Conservation (phyloP, 1,140 invertebrate genomes). For the Apis florea region DNA sequence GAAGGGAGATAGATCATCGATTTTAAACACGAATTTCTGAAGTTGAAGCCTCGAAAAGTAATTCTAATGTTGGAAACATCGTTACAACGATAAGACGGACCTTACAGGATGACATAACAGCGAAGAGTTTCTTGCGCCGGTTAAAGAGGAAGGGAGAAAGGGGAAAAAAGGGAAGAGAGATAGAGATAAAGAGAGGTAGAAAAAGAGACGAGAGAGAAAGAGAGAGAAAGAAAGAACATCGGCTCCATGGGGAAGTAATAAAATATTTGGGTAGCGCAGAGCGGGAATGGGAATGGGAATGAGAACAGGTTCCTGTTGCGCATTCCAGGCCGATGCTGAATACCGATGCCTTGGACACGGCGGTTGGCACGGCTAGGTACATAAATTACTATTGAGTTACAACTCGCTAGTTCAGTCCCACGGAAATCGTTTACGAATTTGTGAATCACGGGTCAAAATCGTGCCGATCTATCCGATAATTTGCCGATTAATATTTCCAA, state of each 20-base stretch:
- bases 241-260: slow-evolving; percentile 67
- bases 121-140: slow-evolving; percentile 43
- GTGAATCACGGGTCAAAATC: slow-evolving; percentile 54
- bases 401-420: slow-evolving; percentile 59
- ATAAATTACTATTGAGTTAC: slow-evolving; percentile 71
- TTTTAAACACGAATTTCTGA: neutral
- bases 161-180: slow-evolving; percentile 7
- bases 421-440: slow-evolving; percentile 54
- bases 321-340: slow-evolving; percentile 74
- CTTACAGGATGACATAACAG: slow-evolving; percentile 52
- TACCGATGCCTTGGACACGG: slow-evolving; percentile 67
- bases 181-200: slow-evolving; percentile 12
- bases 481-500: neutral
- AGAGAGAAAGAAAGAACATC: slow-evolving; percentile 43
- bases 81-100: slow-evolving; percentile 35
- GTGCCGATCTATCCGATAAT: neutral
- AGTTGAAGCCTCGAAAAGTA: neutral
- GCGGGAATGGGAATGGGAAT: slow-evolving; percentile 68
- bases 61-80: slow-evolving; percentile 1
- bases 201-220: neutral
- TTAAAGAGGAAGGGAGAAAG: slow-evolving; percentile 13
- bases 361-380: slow-evolving; percentile 69
- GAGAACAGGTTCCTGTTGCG: slow-evolving; percentile 74
- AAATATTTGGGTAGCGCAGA: slow-evolving; percentile 70
- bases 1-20: neutral